A percentile compares a stretch with the other conserved stretches of the same genome.
These are phyloP conservation scores for Rapana venosa DNA, from an alignment of 2,888 invertebrate genomes.

Conservation along the genomic window DNA sequence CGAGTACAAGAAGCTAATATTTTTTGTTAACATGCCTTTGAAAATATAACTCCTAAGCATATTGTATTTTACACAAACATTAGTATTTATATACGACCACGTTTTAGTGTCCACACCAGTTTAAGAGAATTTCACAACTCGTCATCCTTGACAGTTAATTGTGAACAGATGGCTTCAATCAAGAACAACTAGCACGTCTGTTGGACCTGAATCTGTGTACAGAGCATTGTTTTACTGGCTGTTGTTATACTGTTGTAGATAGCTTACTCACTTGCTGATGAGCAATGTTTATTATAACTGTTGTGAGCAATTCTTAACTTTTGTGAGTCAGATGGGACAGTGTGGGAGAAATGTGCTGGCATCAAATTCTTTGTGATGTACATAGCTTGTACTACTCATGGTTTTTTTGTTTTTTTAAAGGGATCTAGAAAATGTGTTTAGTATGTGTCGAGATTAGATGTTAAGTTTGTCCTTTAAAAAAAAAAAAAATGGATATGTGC, in stretches of 20 bases:
- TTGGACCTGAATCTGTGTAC: neutral
- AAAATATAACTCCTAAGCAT: too few relatives aligned
- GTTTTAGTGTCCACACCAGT: too few relatives aligned
- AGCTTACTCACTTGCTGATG: neutral
- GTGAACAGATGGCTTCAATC: too few relatives aligned
- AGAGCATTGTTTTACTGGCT: neutral
- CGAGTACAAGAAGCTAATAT: too few relatives aligned
- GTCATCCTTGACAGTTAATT: too few relatives aligned
- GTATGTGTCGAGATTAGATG: neutral
- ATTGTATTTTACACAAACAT: too few relatives aligned
- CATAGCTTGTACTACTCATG: neutral
- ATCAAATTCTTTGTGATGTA: conserved; percentile 1
- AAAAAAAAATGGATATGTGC: neutral
- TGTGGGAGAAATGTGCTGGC: neutral
- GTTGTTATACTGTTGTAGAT: neutral
- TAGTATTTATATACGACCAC: too few relatives aligned
- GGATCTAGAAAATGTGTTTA: neutral
- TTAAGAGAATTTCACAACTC: too few relatives aligned
- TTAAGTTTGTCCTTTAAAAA: neutral
- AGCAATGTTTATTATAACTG: neutral
- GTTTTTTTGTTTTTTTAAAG: neutral
- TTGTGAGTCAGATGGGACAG: neutral
- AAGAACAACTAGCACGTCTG: too few relatives aligned
- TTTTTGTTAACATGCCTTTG: too few relatives aligned
- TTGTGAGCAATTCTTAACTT: conserved; percentile 11